Evolutionary conservation across 2,888 invertebrate genomes (phyloP), one percentile per base, ranked within the genome.

Genomic region (Elysia crispata): DNA sequence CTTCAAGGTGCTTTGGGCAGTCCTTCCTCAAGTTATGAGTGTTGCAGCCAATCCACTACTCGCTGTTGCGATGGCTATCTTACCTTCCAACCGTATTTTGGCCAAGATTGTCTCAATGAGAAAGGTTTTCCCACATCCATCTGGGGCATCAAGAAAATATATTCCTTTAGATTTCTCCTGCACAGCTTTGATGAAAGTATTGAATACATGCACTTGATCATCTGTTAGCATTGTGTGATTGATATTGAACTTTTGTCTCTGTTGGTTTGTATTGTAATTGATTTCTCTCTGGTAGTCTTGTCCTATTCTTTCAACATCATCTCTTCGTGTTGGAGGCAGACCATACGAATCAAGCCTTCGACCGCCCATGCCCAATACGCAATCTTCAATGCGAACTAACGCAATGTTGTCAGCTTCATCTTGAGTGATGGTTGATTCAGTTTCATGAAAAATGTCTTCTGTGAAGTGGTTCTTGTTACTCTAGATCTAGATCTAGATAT

Each of bases 11-110:
- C 73, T 49, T 13, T 73, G 73, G 15, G 50, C 73, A 73, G 73
- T 73, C 20, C 73, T 31, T 11, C 73, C 73, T 23, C 73, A 50
- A 54, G 49, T 25, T 28, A 73, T 15, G 18, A 73, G 54, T 73
- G 73, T 73, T 49, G 73, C 73, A 73, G 54, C 73, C 18, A 73
- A 31, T n/a, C 73, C 73, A 73, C 73, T 73, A 11, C 73, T 54
- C 8, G 73, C 73, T 20, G 73, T 73, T 49, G 73, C 73, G 23
- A 54, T 23, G 11, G 54, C 73, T 50, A 73, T 73, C 54, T 73
- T 73, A 23, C 54, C 49, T 73, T 54, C 25, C 13, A 54, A 8
- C 15, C 69, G 1, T 15, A 33, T 33, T 18, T 25, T n/a, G 18
- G 69, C 69, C 33, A 69, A 23, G 13, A 73, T 50, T n/a, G 73